phyloP scores from a whole-genome alignment of 2,888 invertebrate species.

The Andricus quercusramuli region DNA sequence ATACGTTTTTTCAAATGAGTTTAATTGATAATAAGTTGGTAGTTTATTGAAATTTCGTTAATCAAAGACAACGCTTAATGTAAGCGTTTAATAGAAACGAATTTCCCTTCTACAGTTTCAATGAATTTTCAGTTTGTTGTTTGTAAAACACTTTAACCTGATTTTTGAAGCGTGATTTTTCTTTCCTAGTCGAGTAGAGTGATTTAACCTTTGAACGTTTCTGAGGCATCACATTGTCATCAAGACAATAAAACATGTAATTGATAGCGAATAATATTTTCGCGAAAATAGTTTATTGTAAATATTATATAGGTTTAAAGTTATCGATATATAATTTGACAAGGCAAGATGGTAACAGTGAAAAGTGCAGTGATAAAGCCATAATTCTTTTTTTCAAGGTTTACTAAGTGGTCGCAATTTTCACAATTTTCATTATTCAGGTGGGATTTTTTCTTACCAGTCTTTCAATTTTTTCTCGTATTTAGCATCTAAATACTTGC shows the following conservation, averaged over 20 bases:
- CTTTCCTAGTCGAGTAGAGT: slow-evolving; percentile 16
- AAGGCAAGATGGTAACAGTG: slow-evolving; percentile 12
- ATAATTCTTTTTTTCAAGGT: background rate
- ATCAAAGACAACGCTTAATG: background rate
- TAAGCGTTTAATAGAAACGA: background rate
- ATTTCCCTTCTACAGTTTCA: background rate
- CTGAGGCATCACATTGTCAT: background rate
- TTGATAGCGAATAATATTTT: background rate
- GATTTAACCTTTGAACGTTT: background rate
- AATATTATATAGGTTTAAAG: background rate
- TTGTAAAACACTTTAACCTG: background rate
- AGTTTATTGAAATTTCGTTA: background rate
- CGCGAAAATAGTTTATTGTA: slow-evolving; percentile 10
- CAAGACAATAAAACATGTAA: slow-evolving; percentile 7
- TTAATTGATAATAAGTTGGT: background rate
- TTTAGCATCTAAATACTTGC: slow-evolving; percentile 2
- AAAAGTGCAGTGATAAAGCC: slow-evolving; percentile 17
- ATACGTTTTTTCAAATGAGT: background rate
- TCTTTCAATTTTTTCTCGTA: slow-evolving; percentile 23
- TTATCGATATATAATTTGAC: background rate
- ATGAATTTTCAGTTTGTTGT: background rate
- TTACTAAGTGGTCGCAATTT: background rate
- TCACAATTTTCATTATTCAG: background rate
- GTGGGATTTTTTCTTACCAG: background rate
- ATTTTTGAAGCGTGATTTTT: slow-evolving; percentile 5